Conservation (phyloP, 2,888 invertebrate genomes). For the Argyresthia albistria region DNA sequence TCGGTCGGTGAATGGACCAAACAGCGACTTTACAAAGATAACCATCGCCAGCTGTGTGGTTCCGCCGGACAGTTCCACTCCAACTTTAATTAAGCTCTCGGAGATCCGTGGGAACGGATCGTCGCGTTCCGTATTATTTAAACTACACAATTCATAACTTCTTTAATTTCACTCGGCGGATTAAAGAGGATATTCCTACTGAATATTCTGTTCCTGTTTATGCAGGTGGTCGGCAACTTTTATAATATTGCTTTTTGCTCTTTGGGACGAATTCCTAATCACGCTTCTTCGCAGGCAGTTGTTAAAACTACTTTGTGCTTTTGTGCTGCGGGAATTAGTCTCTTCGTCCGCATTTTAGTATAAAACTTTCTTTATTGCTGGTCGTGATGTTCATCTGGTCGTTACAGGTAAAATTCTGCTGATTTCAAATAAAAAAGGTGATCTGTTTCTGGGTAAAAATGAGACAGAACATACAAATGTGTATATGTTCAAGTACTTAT, state of each 20-base stretch:
- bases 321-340: not conserved
- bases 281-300: not conserved
- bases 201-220: conserved; percentile 19
- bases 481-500: not conserved
- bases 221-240: conserved; percentile 38
- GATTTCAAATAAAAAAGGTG: no score
- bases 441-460: no score
- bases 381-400: no score
- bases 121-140: conserved; percentile 19
- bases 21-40: no score
- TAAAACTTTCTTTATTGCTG: not conserved
- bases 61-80: no score
- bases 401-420: no score
- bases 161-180: conserved; percentile 39
- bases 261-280: not conserved
- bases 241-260: conserved; percentile 16
- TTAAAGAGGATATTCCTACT: conserved; percentile 31
- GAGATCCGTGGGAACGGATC: conserved; percentile 21
- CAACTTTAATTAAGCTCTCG: conserved; percentile 2
- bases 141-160: conserved; percentile 42
- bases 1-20: no score
- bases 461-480: no score
- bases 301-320: not conserved
- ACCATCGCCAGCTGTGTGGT: no score
- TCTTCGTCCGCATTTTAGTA: not conserved